A percentile compares a stretch with the other conserved stretches of the same genome.
Conservation (phyloP, 2,113 vertebrate species). For the Plecotus auritus region DNA sequence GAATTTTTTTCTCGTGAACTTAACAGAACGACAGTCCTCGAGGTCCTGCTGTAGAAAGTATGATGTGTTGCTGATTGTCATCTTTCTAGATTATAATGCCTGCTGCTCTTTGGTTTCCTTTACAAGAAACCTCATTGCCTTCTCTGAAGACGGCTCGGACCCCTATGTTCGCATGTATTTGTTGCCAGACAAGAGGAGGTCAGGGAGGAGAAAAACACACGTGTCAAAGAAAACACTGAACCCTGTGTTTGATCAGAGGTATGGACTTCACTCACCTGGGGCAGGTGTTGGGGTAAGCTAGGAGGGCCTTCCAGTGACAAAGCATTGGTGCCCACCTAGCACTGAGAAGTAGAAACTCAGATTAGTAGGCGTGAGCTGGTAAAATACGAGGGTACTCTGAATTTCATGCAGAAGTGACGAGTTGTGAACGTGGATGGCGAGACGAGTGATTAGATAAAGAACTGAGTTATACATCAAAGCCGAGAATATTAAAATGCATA, state of each 20-base stretch:
- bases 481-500: background rate
- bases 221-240: conserved; percentile 93
- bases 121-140: conserved; percentile 92
- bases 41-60: background rate
- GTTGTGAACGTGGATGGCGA: background rate
- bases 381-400: too few relatives aligned
- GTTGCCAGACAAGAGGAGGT: conserved; percentile 94
- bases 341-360: background rate
- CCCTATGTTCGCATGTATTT: conserved; percentile 96
- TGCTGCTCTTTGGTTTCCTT: conserved; percentile 17
- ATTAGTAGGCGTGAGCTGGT: fast-evolving
- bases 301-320: too few relatives aligned
- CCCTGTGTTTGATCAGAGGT: conserved; percentile 94
- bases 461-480: background rate
- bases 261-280: conserved; percentile 29
- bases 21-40: fast-evolving
- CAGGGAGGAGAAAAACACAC: conserved; percentile 94
- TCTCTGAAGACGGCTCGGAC: conserved; percentile 93
- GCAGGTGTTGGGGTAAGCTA: fast-evolving
- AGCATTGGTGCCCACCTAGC: background rate
- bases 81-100: background rate
- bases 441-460: background rate
- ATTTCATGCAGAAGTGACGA: background rate
- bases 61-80: background rate
- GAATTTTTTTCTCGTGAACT: background rate